Evolutionary conservation across 2,888 invertebrate species (phyloP).

Genomic region (Stenoptilia bipunctidactyla): DNA sequence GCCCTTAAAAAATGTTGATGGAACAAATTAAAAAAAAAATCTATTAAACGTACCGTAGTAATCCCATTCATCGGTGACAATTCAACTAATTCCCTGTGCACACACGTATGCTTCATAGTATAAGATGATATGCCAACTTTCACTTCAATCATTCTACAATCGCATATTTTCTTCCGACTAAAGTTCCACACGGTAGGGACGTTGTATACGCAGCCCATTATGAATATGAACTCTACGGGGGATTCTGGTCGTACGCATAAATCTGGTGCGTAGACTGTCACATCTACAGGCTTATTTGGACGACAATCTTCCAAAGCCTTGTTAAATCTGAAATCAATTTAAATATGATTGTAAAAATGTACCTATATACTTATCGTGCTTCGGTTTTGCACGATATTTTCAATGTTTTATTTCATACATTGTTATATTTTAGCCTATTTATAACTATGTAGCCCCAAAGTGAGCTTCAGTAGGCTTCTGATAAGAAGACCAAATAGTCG

Average conservation of each 20-base stretch:
- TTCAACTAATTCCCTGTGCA: constrained; percentile 42
- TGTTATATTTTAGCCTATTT: no score
- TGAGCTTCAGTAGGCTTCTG: no score
- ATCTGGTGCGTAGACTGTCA: constrained; percentile 48
- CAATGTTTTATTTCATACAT: no score
- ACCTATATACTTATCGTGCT: no score
- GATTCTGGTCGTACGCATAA: constrained; percentile 33
- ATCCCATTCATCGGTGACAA: constrained; percentile 39
- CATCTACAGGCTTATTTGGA: constrained; percentile 38
- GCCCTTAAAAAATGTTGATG: no score
- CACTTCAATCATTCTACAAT: constrained; percentile 52
- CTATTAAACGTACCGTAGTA: constrained; percentile 31
- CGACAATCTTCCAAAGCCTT: constrained; percentile 42
- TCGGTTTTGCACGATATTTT: no score
- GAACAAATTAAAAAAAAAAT: no score
- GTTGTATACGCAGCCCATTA: constrained; percentile 43
- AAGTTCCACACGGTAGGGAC: constrained; percentile 44
- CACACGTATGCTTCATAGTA: constrained; percentile 49
- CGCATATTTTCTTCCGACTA: constrained; percentile 52
- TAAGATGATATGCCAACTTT: constrained; percentile 48
- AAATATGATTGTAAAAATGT: no score
- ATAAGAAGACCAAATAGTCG: no score
- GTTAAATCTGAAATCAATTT: constrained; percentile 35
- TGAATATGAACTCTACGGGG: constrained; percentile 40
- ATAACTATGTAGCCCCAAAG: no score